These are phyloP conservation scores for Drosophila sulfurigaster DNA, from an alignment of 1,140 invertebrate genomes.

Conservation along the genomic window DNA sequence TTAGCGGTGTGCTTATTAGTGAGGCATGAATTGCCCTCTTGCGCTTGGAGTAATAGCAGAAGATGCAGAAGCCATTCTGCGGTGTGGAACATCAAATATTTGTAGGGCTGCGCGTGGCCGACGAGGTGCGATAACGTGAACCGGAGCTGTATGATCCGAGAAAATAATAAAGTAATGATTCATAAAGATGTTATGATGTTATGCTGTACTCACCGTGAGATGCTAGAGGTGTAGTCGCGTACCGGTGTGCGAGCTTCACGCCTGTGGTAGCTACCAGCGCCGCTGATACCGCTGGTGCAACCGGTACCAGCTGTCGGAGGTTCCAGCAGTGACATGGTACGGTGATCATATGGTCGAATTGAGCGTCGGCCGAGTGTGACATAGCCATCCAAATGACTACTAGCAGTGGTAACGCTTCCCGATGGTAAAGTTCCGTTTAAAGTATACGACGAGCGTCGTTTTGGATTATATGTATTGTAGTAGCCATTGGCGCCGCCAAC, in stretches of 20 bases:
- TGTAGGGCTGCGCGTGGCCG: constrained; percentile 80
- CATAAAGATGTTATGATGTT: not conserved
- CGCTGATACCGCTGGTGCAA: constrained; percentile 30
- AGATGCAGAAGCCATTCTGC: constrained; percentile 84
- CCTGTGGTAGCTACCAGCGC: constrained; percentile 57
- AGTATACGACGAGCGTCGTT: constrained; percentile 79
- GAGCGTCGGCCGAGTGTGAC: constrained; percentile 79
- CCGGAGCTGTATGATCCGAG: constrained; percentile 58
- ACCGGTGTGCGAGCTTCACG: constrained; percentile 69
- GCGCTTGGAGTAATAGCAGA: constrained; percentile 81
- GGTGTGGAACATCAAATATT: constrained; percentile 85
- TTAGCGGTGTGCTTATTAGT: constrained; percentile 49
- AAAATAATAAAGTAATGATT: not conserved
- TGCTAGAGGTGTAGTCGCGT: constrained; percentile 74
- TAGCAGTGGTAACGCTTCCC: constrained; percentile 38
- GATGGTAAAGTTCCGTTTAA: constrained; percentile 67
- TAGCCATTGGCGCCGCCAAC: constrained; percentile 51
- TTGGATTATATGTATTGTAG: constrained; percentile 82
- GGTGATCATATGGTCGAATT: constrained; percentile 75
- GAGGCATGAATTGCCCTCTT: constrained; percentile 52
- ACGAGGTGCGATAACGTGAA: constrained; percentile 78
- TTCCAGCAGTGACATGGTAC: constrained; percentile 80
- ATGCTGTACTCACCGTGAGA: constrained; percentile 67
- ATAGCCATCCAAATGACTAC: constrained; percentile 73
- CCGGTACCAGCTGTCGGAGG: constrained; percentile 51